Percentiles rank a stretch among this genome's conserved stretches.
These are phyloP conservation scores for Barnardius zonarius DNA, from an alignment of 2,113 vertebrate genomes.

Conservation along the genomic window DNA sequence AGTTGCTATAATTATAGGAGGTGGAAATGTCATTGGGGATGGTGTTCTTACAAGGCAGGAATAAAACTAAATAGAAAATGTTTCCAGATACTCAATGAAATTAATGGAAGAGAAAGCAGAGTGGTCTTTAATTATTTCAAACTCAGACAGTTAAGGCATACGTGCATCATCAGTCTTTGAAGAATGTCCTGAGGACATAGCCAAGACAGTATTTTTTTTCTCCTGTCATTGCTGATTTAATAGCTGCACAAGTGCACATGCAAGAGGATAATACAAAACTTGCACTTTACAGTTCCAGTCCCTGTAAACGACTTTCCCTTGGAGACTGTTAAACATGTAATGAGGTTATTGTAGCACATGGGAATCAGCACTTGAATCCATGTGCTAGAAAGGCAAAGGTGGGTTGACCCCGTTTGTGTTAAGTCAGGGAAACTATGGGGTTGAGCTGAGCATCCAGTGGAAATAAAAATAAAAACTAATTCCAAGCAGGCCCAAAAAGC, in stretches of 20 bases:
- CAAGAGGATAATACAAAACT: background rate
- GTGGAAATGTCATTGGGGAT: background rate
- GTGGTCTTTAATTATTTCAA: conserved; percentile 35
- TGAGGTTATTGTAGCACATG: conserved; percentile 14
- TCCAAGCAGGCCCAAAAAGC: conserved; percentile 67
- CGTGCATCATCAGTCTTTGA: conserved; percentile 32
- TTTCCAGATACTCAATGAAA: background rate
- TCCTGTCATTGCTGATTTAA: conserved; percentile 16
- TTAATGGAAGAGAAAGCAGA: conserved; percentile 19
- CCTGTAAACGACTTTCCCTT: conserved; percentile 23
- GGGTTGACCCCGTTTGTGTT: background rate
- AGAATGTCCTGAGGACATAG: conserved; percentile 44
- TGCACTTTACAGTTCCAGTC: conserved; percentile 25
- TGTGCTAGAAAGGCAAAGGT: conserved; percentile 54
- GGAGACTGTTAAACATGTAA: conserved; percentile 8
- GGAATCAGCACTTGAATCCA: background rate
- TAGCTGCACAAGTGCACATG: background rate
- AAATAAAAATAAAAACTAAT: conserved; percentile 69
- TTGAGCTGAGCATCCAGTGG: conserved; percentile 2
- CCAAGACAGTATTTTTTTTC: conserved; percentile 14
- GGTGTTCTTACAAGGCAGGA: background rate
- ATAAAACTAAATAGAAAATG: background rate
- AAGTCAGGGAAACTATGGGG: background rate
- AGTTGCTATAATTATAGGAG: background rate
- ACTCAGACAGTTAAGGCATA: conserved; percentile 8